Evolutionary conservation across 2,888 invertebrate species (phyloP), one percentile per base, ranked within the genome.

Genomic region (Cartodere bifasciata): DNA sequence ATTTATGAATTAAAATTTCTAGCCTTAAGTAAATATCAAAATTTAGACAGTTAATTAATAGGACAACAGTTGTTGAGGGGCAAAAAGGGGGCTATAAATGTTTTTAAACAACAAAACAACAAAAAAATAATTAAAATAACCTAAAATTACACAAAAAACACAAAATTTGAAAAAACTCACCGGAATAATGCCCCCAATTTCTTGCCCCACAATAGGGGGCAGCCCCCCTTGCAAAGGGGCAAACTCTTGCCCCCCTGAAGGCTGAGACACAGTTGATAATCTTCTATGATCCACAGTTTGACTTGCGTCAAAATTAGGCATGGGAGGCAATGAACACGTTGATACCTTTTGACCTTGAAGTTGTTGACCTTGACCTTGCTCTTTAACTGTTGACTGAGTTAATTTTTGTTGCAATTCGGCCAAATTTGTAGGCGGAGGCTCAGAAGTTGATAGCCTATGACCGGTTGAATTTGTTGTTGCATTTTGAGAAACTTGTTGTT

Each of bases 391-490:
- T 26, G 53, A 56, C 35, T 57, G 57, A 1, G 52, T 50, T 23
- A 57, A 39, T 37, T 56, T 55, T 35, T 56, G 53, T 29, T 59
- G 55, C 23, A 58, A 40, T 40, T 58, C 56, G 12, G 47, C 50
- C 12, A 58, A 41, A 39, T 58, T 57, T 40, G 52, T 53, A 1
- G 49, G 48, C 1, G 55, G 52, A 13, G 48, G 44, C 4, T 50
- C 48, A n/a, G n/a, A n/a, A n/a, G 39, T 44, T 4, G 52, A 51
- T 20, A 49, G 34, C 23, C 52, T 46, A 33, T 44, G 48, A 13
- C 23, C 16, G 16, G 16, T 16, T n/a, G 21, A 28, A 13, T 34
- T 37, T 4, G 26, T 24, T 21, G 11, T 20, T 32, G 21, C 29
- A 24, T 24, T 31, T 31, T 17, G 20, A 6, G 6, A 9, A 7